Base-by-base conservation (phyloP, 2,113 vertebrate species). In the Leuciscus idus region DNA sequence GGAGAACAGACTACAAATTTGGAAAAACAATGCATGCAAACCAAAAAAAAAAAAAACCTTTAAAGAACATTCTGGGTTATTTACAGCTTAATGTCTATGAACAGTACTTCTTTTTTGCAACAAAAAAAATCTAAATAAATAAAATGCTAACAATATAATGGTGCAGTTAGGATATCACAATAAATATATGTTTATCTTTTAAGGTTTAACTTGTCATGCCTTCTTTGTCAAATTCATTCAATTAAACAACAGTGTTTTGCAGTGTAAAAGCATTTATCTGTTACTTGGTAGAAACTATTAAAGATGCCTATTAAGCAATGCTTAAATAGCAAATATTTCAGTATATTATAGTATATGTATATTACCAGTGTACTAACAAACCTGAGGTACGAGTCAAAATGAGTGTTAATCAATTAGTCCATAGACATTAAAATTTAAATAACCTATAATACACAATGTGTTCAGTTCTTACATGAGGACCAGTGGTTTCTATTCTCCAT, bases 401-500 rank as follows among this genome's bases (percentile, higher is more conserved):
- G 72, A 26, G 23, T 26, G 72, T 48, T 50, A 48, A 75, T 48
- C 10, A 48, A 50, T 7, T 66, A 66, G 10, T 62, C n/a, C 55
- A 46, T 17, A 48, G 10, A 70, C 26, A 36, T 57, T 77, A 39
- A 46, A 30, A 3, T 66, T 43, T 7, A 50, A 81, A 81, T 81
- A 81, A 48, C 50, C 7, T 19, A 55, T 11, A 77, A 57, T 21
- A 7, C 28, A 55, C 30, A 19, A 78, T 55, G 28, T 61, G 4
- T n/a, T 70, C 26, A 23, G 30, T 55, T 83, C 48, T 83, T 83
- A 83, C 64, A 55, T 1, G 28, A 83, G 12, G 21, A 26, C 28
- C 12, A 12, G 17, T 83, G 64, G 30, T 83, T 83, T 52, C 30
- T 55, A 2, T 36, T 83, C 62, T 68, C 6, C 62, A 50, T 55